These are phyloP conservation scores for Gryon sp. DNA, from an alignment of 1,140 invertebrate species.

Conservation along the genomic window DNA sequence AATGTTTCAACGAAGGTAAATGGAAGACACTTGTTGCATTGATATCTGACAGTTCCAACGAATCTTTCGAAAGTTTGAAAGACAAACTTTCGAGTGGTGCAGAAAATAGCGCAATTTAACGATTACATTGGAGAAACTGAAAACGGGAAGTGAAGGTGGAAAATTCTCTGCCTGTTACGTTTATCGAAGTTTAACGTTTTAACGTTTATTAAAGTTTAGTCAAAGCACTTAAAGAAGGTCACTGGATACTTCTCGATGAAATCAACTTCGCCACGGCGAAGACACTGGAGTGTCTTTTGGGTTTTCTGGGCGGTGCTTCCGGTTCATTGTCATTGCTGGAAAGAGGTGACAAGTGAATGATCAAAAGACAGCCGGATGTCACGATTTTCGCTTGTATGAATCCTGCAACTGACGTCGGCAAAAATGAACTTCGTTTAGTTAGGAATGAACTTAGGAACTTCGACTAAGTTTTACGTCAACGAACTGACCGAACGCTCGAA, in stretches of 20 bases:
- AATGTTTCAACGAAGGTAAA: slow-evolving; percentile 85
- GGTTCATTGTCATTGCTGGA: slow-evolving; percentile 92
- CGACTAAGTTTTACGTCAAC: slow-evolving; percentile 98
- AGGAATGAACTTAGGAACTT: slow-evolving; percentile 95
- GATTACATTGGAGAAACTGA: slow-evolving; percentile 85
- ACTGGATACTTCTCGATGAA: slow-evolving; percentile 98
- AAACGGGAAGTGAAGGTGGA: slow-evolving; percentile 85
- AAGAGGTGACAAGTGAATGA: slow-evolving; percentile 89
- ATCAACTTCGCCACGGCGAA: slow-evolving; percentile 98
- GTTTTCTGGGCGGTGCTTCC: slow-evolving; percentile 90
- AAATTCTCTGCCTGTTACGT: slow-evolving; percentile 91
- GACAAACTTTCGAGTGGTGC: slow-evolving; percentile 62
- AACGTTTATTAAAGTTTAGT: too few species aligned
- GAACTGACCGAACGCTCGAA: slow-evolving; percentile 91
- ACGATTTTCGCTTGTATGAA: slow-evolving; percentile 99
- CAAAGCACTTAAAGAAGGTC: slow-evolving; percentile 91
- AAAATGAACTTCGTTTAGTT: slow-evolving; percentile 96
- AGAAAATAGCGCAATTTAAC: slow-evolving; percentile 83
- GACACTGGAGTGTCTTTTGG: slow-evolving; percentile 96
- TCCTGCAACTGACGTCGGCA: slow-evolving; percentile 99
- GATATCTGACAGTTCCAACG: slow-evolving; percentile 87
- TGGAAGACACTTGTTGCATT: slow-evolving; percentile 87
- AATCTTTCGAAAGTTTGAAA: slow-evolving; percentile 83
- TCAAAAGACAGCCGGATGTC: slow-evolving; percentile 93
- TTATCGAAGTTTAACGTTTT: slow-evolving; percentile 96